Conservation (phyloP, 2,888 invertebrate genomes). For the Andrena dorsata region DNA sequence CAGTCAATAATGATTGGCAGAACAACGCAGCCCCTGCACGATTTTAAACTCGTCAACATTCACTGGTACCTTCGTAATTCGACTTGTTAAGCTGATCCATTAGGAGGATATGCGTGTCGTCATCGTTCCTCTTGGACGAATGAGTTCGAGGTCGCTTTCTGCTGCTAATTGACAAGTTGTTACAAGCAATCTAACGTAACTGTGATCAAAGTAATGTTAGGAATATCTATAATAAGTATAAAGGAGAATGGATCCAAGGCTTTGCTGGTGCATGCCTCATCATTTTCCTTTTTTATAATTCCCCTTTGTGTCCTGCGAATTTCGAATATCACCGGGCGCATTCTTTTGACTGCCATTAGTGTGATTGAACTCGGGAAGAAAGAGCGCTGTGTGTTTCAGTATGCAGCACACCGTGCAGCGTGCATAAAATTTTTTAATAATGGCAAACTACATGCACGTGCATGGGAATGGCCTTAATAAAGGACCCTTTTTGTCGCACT, state of each 20-base stretch:
- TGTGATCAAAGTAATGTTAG: neutral
- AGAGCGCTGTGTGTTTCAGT: constrained; percentile 22
- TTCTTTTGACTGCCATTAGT: constrained; percentile 54
- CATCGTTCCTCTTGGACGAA: constrained; percentile 40
- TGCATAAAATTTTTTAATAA: constrained; percentile 26
- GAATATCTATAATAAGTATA: neutral
- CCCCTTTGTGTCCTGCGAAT: neutral
- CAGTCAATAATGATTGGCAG: constrained; percentile 62
- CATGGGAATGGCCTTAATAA: constrained; percentile 6
- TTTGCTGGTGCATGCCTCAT: neutral
- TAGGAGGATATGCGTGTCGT: constrained; percentile 59
- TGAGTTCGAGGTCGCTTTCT: constrained; percentile 44
- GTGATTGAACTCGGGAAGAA: constrained; percentile 52
- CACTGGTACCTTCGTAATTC: constrained; percentile 57
- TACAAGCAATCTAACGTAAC: neutral
- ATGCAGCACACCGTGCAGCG: neutral
- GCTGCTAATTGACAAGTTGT: constrained; percentile 18
- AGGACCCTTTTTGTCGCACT: neutral
- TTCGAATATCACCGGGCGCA: constrained; percentile 13
- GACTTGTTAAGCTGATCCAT: constrained; percentile 70
- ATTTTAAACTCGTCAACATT: constrained; percentile 60
- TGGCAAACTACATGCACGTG: neutral
- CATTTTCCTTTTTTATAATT: neutral
- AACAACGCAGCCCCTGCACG: constrained; percentile 39
- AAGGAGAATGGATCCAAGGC: constrained; percentile 2